Conservation (phyloP, 64 coral and sea anemone genomes). For the Platygyra sinensis region DNA sequence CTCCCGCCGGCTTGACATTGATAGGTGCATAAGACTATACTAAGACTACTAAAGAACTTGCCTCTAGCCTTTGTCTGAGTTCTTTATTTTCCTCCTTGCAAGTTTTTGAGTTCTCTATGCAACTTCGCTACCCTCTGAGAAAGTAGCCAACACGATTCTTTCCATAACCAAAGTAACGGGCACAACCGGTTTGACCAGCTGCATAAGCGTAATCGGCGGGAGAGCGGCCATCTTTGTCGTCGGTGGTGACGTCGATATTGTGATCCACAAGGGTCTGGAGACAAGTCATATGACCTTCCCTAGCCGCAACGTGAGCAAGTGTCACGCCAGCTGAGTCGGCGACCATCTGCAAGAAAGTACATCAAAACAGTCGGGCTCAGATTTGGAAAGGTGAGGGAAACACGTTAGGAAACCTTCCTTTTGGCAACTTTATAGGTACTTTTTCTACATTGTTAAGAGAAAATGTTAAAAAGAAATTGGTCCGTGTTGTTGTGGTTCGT, state of each 20-base stretch:
- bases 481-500: too few relatives aligned
- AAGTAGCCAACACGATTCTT: conserved; percentile 86
- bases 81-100: conserved; percentile 82
- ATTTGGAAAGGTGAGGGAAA: too few relatives aligned
- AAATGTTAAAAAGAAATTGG: too few relatives aligned
- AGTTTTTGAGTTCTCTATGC: conserved; percentile 50
- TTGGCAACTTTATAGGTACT: too few relatives aligned
- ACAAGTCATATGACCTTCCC: conserved; percentile 81
- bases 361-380: too few relatives aligned
- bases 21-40: too few relatives aligned
- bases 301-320: conserved; percentile 77
- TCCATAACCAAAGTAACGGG: conserved; percentile 84
- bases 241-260: conserved; percentile 74
- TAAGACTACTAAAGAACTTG: conserved; percentile 17
- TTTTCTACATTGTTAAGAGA: too few relatives aligned
- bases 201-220: conserved; percentile 77
- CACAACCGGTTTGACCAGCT: conserved; percentile 86
- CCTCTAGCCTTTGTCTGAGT: conserved; percentile 74
- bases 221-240: conserved; percentile 78
- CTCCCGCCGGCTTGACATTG: too few relatives aligned
- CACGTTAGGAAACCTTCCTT: too few relatives aligned
- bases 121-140: conserved; percentile 66
- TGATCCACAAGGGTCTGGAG: conserved; percentile 88
- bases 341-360: conserved; percentile 43
- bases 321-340: conserved; percentile 62